phyloP scores from a whole-genome alignment of 2,797 vertebrate genomes.

The Gadopsis marmoratus region DNA sequence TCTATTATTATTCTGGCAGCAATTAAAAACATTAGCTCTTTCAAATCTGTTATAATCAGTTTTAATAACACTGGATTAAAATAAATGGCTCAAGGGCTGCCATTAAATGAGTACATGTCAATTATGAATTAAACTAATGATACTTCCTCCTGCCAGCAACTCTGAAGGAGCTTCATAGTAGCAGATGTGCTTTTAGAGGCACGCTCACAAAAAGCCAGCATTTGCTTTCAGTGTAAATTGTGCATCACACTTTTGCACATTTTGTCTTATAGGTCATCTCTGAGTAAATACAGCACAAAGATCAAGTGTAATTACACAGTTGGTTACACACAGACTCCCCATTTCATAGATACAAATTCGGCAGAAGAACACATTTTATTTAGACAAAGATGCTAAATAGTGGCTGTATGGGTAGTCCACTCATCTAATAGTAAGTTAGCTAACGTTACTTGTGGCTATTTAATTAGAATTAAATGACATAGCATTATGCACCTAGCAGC shows the following conservation, averaged over 20 bases:
- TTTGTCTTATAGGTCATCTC: constrained; percentile 20
- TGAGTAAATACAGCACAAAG: background rate
- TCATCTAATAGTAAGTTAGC: too few relatives aligned
- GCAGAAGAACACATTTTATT: background rate
- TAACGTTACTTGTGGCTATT: too few relatives aligned
- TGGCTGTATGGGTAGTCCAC: too few relatives aligned
- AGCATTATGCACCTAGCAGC: background rate
- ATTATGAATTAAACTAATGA: constrained; percentile 24
- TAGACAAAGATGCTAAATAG: background rate
- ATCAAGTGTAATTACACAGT: constrained; percentile 6
- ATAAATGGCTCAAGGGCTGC: constrained; percentile 25
- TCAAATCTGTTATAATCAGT: constrained; percentile 13
- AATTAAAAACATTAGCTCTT: constrained; percentile 21
- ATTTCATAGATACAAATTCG: background rate
- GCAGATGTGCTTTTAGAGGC: background rate
- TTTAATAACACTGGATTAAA: constrained; percentile 27
- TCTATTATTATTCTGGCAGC: constrained; percentile 1
- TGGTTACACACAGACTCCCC: background rate
- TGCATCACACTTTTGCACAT: background rate
- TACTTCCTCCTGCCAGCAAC: background rate
- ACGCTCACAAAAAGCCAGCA: background rate
- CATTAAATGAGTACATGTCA: constrained; percentile 28
- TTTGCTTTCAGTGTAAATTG: constrained; percentile 9
- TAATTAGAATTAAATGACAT: too few relatives aligned
- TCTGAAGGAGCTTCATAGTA: background rate